Percentiles rank a stretch among this genome's conserved stretches.
Evolutionary conservation across 2,888 invertebrate species (phyloP).

Genomic region (Leptinotarsa tumamoca): DNA sequence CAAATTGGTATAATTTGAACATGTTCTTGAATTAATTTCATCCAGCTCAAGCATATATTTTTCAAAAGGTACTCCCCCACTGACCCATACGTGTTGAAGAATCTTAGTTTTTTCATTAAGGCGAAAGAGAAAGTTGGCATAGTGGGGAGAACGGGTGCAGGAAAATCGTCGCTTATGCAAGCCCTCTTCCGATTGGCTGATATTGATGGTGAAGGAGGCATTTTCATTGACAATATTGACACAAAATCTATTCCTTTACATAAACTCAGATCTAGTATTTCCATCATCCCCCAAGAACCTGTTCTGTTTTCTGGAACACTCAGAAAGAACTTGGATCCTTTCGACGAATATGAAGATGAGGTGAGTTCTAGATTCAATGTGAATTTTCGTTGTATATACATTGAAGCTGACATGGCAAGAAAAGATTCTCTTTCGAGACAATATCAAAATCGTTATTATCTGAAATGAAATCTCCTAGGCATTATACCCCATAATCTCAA

Average conservation of each 20-base stretch:
- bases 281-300: conserved; percentile 89
- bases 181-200: conserved; percentile 85
- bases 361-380: conserved; percentile 57
- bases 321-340: conserved; percentile 90
- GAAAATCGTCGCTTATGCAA: conserved; percentile 81
- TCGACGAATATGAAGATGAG: conserved; percentile 81
- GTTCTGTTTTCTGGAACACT: conserved; percentile 88
- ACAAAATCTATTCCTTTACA: conserved; percentile 77
- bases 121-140: conserved; percentile 81
- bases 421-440: no score
- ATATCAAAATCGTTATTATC: no score
- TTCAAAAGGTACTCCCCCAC: conserved; percentile 73
- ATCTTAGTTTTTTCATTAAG: conserved; percentile 75
- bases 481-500: no score
- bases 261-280: conserved; percentile 79
- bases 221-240: conserved; percentile 83
- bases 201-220: conserved; percentile 74
- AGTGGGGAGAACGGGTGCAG: conserved; percentile 86
- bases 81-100: conserved; percentile 80
- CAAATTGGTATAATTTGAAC: neutral
- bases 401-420: no score
- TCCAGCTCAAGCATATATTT: neutral
- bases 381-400: neutral
- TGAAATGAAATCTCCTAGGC: no score
- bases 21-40: neutral